phyloP scores from a whole-genome alignment of 2,888 invertebrate genomes.

The Archips xylosteana region DNA sequence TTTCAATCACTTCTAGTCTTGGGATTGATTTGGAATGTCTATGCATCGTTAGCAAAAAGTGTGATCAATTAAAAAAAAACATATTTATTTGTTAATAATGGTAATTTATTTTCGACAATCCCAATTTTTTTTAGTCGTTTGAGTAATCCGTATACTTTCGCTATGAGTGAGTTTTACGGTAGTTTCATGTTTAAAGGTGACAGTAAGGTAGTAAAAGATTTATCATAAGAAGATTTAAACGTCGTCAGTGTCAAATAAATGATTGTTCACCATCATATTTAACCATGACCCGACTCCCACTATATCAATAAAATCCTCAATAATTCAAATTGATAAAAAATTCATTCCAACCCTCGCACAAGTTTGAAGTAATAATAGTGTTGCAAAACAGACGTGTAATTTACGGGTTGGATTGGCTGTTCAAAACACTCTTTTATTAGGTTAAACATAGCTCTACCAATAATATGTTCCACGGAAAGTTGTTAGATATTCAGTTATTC shows the following conservation, averaged over 20 bases:
- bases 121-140: too few relatives aligned
- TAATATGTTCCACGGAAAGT: slow-evolving; percentile 3
- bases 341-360: slow-evolving; percentile 17
- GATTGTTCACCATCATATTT: not conserved
- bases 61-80: too few relatives aligned
- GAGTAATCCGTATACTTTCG: too few relatives aligned
- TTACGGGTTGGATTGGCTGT: slow-evolving; percentile 24
- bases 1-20: too few relatives aligned
- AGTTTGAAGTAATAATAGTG: slow-evolving; percentile 24
- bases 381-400: slow-evolving; percentile 28
- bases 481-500: slow-evolving; percentile 8
- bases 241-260: not conserved
- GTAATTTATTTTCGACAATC: too few relatives aligned
- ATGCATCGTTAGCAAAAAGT: too few relatives aligned
- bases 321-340: slow-evolving; percentile 19
- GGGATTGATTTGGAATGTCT: not conserved
- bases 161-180: too few relatives aligned
- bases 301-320: not conserved
- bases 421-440: slow-evolving; percentile 31
- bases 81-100: too few relatives aligned
- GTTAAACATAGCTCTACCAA: slow-evolving; percentile 8
- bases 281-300: not conserved
- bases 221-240: too few relatives aligned
- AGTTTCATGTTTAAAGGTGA: too few relatives aligned
- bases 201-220: too few relatives aligned